These are phyloP conservation scores for Clamator glandarius DNA, from an alignment of 2,797 vertebrate species.

Conservation along the genomic window DNA sequence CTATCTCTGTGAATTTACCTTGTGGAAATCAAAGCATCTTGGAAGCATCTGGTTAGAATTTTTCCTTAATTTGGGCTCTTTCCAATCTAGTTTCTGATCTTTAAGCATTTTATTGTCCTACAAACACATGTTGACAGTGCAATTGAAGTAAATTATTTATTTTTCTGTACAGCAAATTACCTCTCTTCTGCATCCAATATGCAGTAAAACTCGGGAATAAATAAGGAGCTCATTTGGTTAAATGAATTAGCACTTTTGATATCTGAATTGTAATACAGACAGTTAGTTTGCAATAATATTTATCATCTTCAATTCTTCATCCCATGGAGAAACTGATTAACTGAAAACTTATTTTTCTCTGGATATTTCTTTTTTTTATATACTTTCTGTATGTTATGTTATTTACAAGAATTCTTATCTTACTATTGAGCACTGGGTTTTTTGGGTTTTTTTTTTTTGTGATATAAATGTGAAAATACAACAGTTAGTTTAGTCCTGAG, in stretches of 20 bases:
- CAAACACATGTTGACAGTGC: not conserved
- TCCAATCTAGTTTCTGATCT: not conserved
- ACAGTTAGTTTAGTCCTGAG: not conserved
- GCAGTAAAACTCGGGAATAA: not conserved
- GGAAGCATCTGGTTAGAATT: not conserved
- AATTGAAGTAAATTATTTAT: not conserved
- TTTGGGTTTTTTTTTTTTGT: not conserved
- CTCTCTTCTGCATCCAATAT: not conserved
- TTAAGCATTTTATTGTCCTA: not conserved
- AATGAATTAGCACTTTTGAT: not conserved
- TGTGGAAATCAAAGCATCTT: not conserved
- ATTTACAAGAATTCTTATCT: not conserved
- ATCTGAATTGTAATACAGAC: not conserved
- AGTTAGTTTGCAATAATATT: not conserved
- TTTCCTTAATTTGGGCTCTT: not conserved
- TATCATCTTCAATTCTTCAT: not conserved
- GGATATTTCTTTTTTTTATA: not conserved
- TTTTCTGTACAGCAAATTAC: not conserved
- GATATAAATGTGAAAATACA: not conserved
- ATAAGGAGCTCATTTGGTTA: not conserved
- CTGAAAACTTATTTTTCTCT: not conserved
- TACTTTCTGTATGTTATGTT: not conserved
- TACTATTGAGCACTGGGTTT: not conserved
- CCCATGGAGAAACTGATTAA: not conserved
- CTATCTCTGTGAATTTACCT: not conserved